Conservation (phyloP, 2,113 vertebrate genomes). For the Otis tarda region DNA sequence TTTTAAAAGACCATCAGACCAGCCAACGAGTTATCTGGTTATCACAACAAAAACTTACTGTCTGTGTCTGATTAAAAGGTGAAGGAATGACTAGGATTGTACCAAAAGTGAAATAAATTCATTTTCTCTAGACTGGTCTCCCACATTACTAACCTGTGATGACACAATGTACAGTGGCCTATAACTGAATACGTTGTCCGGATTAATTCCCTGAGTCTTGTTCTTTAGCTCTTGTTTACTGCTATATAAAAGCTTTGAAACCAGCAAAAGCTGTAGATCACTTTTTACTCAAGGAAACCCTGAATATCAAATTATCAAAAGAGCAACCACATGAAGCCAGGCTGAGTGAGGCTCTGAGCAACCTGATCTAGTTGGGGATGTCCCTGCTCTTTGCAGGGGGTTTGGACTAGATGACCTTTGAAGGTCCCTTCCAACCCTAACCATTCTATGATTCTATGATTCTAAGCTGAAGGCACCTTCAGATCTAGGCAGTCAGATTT, state of each 20-base stretch:
- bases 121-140: not conserved
- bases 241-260: not conserved
- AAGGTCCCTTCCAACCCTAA: no score
- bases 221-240: not conserved
- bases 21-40: not conserved
- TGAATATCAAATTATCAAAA: not conserved
- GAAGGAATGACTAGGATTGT: fast-evolving
- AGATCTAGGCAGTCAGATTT: not conserved
- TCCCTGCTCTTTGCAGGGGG: no score
- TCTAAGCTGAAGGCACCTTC: not conserved
- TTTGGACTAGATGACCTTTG: no score
- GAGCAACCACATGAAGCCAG: fast-evolving
- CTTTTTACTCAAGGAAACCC: not conserved
- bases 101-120: not conserved
- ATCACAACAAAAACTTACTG: not conserved
- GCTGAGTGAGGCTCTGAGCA: no score
- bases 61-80: not conserved
- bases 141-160: not conserved
- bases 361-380: no score
- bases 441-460: no score
- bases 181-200: not conserved
- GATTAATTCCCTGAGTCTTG: not conserved
- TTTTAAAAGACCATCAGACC: not conserved
- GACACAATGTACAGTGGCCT: no score
- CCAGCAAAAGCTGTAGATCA: not conserved